phyloP scores from a whole-genome alignment of 23 tunicate genomes.

The Halocynthia aurantium region DNA sequence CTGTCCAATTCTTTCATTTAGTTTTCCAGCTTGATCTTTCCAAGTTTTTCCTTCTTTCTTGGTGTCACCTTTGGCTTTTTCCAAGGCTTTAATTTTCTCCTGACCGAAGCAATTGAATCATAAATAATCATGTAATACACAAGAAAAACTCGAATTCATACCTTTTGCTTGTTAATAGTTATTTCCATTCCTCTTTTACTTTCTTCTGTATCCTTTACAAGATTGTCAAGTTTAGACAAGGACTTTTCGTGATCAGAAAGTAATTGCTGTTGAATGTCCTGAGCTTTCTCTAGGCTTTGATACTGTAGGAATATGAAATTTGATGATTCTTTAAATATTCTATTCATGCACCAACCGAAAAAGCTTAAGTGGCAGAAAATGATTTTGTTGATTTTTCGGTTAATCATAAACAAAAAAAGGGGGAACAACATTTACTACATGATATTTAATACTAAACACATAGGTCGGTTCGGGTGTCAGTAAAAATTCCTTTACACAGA shows the following conservation, averaged over 20 bases:
- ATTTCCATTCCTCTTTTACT: slow-evolving; percentile 27
- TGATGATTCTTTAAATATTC: slow-evolving; percentile 6
- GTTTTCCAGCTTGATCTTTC: slow-evolving; percentile 26
- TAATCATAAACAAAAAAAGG: no score
- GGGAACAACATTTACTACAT: no score
- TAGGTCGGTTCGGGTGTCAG: no score
- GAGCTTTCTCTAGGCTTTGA: slow-evolving; percentile 7
- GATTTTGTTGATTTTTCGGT: no score
- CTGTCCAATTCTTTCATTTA: slow-evolving; percentile 18
- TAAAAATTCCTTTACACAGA: no score
- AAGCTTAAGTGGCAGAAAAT: no score
- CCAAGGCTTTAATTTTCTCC: slow-evolving; percentile 44
- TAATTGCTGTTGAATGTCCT: slow-evolving; percentile 13
- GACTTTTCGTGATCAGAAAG: slow-evolving; percentile 1
- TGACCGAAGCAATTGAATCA: slow-evolving; percentile 3
- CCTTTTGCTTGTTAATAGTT: slow-evolving; percentile 30
- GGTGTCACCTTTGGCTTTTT: slow-evolving; percentile 22
- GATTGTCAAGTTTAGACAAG: slow-evolving; percentile 3
- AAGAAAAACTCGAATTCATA: background rate
- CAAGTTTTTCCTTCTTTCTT: slow-evolving; percentile 25
- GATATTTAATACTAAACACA: no score
- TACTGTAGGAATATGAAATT: background rate
- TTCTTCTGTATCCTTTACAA: slow-evolving; percentile 16
- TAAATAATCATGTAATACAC: background rate
- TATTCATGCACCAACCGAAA: no score